phyloP scores from a whole-genome alignment of 1,140 invertebrate species.

The Hydropsyche tenuis region DNA sequence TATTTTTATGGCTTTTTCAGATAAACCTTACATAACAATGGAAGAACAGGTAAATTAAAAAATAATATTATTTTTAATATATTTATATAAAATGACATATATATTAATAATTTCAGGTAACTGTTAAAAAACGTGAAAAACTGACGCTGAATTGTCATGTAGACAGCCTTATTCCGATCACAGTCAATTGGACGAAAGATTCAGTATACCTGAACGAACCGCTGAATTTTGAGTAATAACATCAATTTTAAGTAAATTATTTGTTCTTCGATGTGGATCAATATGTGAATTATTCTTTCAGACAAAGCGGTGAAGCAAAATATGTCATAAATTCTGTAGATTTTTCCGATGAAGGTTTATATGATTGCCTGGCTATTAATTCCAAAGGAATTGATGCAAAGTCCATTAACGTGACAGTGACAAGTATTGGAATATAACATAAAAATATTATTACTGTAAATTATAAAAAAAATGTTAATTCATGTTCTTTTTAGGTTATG shows the following conservation, averaged over 20 bases:
- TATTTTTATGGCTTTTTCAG: slow-evolving; percentile 21
- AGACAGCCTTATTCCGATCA: slow-evolving; percentile 57
- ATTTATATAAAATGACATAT: too few relatives aligned
- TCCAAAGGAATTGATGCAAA: slow-evolving; percentile 51
- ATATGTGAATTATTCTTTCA: slow-evolving; percentile 38
- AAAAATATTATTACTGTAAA: too few relatives aligned
- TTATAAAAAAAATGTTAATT: too few relatives aligned
- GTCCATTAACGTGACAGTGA: too few relatives aligned
- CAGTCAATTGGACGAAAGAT: slow-evolving; percentile 53
- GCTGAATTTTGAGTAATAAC: slow-evolving; percentile 54
- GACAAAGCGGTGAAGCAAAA: slow-evolving; percentile 56
- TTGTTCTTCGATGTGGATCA: not conserved
- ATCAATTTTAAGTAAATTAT: not conserved
- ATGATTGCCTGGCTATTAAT: slow-evolving; percentile 56
- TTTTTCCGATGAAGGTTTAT: slow-evolving; percentile 53
- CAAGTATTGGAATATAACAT: too few relatives aligned
- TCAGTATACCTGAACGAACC: slow-evolving; percentile 47
- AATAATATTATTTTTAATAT: too few relatives aligned
- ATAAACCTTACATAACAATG: slow-evolving; percentile 15
- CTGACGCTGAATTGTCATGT: slow-evolving; percentile 51
- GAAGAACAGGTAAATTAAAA: slow-evolving; percentile 9
- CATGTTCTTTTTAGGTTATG: too few relatives aligned
- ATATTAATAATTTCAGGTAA: too few relatives aligned
- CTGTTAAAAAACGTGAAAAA: not conserved
- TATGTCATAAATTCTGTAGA: slow-evolving; percentile 55